These are phyloP conservation scores for Dynastes hyllus DNA, from an alignment of 2,888 invertebrate genomes.

Conservation along the genomic window DNA sequence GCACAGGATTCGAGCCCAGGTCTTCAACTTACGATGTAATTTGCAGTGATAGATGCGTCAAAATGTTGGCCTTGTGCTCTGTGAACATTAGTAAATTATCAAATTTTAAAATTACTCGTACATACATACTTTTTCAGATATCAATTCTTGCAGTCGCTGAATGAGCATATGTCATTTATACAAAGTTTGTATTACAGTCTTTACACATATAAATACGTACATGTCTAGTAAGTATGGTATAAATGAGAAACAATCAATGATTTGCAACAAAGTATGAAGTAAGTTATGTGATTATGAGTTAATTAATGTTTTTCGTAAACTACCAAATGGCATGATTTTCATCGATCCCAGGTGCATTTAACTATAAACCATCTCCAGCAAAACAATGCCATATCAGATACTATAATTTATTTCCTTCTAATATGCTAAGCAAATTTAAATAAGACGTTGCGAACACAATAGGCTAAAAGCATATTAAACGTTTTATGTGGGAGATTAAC, in stretches of 20 bases:
- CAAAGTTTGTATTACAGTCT: background rate
- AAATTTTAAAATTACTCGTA: too few relatives aligned
- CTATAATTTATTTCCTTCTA: background rate
- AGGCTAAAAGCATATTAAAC: slow-evolving; percentile 9
- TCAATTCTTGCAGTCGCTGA: too few relatives aligned
- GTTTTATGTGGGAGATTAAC: slow-evolving; percentile 1
- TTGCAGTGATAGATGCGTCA: too few relatives aligned
- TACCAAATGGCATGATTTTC: background rate
- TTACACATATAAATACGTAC: background rate
- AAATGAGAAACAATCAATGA: background rate
- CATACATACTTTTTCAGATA: too few relatives aligned
- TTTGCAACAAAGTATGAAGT: slow-evolving; percentile 6
- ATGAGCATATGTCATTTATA: too few relatives aligned
- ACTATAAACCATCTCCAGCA: background rate
- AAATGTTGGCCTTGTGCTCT: too few relatives aligned
- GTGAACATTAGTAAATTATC: too few relatives aligned
- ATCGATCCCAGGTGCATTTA: background rate
- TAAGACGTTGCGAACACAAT: slow-evolving; percentile 9
- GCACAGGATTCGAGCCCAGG: too few relatives aligned
- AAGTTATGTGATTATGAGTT: background rate
- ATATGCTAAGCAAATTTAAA: background rate
- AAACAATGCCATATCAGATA: slow-evolving; percentile 17
- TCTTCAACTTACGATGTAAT: too few relatives aligned
- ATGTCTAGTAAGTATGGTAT: background rate
- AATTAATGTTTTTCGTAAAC: background rate